These are phyloP conservation scores for Dexiosoma caninum DNA, from an alignment of 2,888 invertebrate genomes.

Conservation along the genomic window DNA sequence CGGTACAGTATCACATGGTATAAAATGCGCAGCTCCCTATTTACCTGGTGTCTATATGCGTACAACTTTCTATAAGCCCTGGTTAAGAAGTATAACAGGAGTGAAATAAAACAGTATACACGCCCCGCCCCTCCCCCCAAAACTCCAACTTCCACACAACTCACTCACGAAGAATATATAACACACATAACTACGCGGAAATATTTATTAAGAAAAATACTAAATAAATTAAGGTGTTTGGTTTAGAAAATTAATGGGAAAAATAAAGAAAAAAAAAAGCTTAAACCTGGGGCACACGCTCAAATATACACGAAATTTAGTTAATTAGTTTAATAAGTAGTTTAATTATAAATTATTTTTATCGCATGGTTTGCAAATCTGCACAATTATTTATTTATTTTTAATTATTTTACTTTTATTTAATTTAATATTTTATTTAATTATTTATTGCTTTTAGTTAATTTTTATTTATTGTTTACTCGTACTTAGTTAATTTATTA, in stretches of 20 bases:
- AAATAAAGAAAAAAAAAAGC: background rate
- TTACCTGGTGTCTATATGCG: slow-evolving; percentile 96
- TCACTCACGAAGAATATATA: slow-evolving; percentile 1
- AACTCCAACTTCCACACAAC: slow-evolving; percentile 25
- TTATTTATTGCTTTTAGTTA: slow-evolving; percentile 67
- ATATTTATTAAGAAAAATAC: slow-evolving; percentile 14
- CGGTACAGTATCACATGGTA: slow-evolving; percentile 96
- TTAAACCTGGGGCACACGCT: slow-evolving; percentile 39
- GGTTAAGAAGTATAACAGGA: slow-evolving; percentile 92
- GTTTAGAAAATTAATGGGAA: slow-evolving; percentile 34
- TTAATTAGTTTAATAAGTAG: slow-evolving; percentile 69
- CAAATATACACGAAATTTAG: slow-evolving; percentile 27
- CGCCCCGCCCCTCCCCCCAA: background rate
- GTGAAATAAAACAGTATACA: slow-evolving; percentile 80
- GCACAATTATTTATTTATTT: slow-evolving; percentile 54
- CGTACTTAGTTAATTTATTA: slow-evolving; percentile 52
- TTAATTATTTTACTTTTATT: slow-evolving; percentile 58
- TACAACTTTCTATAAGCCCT: slow-evolving; percentile 93
- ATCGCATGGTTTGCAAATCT: slow-evolving; percentile 23
- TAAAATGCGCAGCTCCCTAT: slow-evolving; percentile 94
- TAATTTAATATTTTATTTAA: slow-evolving; percentile 45
- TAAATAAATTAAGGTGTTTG: slow-evolving; percentile 52
- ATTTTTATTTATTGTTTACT: slow-evolving; percentile 59
- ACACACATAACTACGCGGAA: slow-evolving; percentile 2
- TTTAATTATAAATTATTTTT: slow-evolving; percentile 69